A percentile compares a stretch with the other conserved stretches of the same genome.
Conservation (phyloP, 1,140 invertebrate genomes). For the Caerostris extrusa region DNA sequence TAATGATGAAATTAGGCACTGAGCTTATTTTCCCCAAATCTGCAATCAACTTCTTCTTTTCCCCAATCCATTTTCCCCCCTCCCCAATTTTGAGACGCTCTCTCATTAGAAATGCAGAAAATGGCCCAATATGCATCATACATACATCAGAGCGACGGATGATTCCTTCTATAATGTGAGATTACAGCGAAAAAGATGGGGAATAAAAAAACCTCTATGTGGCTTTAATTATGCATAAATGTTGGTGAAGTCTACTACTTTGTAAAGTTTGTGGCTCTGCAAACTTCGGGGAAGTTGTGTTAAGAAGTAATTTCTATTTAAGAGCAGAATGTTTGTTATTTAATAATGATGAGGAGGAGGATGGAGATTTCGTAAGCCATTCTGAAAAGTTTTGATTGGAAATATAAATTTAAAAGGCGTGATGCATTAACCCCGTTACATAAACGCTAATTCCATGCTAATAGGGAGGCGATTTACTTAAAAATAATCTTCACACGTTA, state of each 20-base stretch:
- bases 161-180: slow-evolving; percentile 14
- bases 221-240: slow-evolving; percentile 41
- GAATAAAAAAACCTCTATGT: not conserved
- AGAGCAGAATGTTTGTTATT: not conserved
- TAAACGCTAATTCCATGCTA: too few species aligned
- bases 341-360: not conserved
- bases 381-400: not conserved
- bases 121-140: not conserved
- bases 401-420: not conserved
- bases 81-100: not conserved
- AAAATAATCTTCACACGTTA: too few species aligned
- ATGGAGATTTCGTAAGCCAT: not conserved
- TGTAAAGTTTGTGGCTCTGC: not conserved
- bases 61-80: not conserved
- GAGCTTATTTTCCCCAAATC: slow-evolving; percentile 43
- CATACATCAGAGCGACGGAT: not conserved
- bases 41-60: slow-evolving; percentile 46
- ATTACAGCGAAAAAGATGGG: not conserved
- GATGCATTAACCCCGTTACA: not conserved
- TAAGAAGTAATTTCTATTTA: not conserved
- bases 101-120: slow-evolving; percentile 41
- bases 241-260: not conserved
- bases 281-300: not conserved
- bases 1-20: slow-evolving; percentile 56
- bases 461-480: too few species aligned